Evolutionary conservation across 2,113 vertebrate genomes (phyloP).

Genomic region (Rhinoderma darwinii): DNA sequence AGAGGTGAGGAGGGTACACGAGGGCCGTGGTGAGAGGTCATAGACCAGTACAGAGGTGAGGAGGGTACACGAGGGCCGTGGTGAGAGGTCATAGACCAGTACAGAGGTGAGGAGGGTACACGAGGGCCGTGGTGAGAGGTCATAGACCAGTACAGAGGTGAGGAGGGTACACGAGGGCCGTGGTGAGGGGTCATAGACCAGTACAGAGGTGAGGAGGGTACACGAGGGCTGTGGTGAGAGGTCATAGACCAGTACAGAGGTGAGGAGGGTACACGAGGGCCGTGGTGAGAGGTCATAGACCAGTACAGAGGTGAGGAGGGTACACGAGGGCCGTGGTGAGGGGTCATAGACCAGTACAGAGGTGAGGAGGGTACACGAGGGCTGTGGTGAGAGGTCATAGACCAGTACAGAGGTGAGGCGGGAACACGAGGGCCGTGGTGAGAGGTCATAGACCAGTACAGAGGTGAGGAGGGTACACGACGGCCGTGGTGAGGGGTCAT

Average conservation of each 20-base stretch:
- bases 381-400: too few relatives aligned
- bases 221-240: not conserved
- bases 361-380: too few relatives aligned
- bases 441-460: not conserved
- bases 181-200: too few relatives aligned
- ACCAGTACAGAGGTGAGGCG: not conserved
- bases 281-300: too few relatives aligned
- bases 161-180: too few relatives aligned
- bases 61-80: too few relatives aligned
- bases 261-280: too few relatives aligned
- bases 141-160: accelerated
- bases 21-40: not conserved
- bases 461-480: too few relatives aligned
- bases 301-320: not conserved
- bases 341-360: too few relatives aligned
- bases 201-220: not conserved
- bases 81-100: too few relatives aligned
- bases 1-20: not conserved
- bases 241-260: too few relatives aligned
- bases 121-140: not conserved
- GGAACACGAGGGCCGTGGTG: not conserved
- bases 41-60: accelerated
- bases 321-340: not conserved
- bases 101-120: not conserved
- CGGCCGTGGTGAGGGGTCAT: too few relatives aligned